Percentiles rank a stretch among this genome's conserved stretches.
Evolutionary conservation across 2,797 vertebrate genomes (phyloP).

Genomic region (Gymnodraco acuticeps): DNA sequence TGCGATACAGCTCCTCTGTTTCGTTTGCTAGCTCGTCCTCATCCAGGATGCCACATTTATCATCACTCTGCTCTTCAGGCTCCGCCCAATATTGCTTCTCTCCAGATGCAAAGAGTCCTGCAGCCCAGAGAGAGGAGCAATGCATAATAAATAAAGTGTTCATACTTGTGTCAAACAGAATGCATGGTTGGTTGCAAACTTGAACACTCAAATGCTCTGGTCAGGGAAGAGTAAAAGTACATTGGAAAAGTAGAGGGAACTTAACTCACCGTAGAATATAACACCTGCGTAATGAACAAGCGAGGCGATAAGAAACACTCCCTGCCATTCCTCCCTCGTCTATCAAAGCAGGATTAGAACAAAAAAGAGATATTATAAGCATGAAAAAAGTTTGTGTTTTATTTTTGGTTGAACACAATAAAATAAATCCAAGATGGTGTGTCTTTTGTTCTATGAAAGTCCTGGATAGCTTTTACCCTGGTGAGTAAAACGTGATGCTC

Average conservation of each 20-base stretch:
- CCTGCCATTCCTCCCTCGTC: slow-evolving; percentile 88
- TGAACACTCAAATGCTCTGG: not conserved
- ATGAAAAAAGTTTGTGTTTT: not conserved
- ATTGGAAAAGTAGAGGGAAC: not conserved
- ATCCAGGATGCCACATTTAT: slow-evolving; percentile 89
- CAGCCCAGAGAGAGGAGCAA: not conserved
- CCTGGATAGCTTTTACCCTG: not conserved
- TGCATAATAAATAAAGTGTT: not conserved
- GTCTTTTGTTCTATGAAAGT: not conserved
- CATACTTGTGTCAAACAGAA: not conserved
- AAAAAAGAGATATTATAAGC: not conserved
- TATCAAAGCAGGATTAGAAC: slow-evolving; percentile 36
- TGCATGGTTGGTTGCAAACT: not conserved
- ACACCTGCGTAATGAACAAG: slow-evolving; percentile 94
- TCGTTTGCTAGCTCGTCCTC: slow-evolving; percentile 85
- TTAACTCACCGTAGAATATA: slow-evolving; percentile 90
- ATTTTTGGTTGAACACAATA: not conserved
- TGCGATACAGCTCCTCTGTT: slow-evolving; percentile 84
- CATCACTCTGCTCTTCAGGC: slow-evolving; percentile 90
- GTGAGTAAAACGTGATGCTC: not conserved
- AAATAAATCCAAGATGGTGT: not conserved
- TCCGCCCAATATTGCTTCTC: slow-evolving; percentile 97
- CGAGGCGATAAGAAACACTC: slow-evolving; percentile 94
- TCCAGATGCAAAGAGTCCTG: slow-evolving; percentile 93
- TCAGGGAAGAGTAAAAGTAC: not conserved